Evolutionary conservation across 2,113 vertebrate species (phyloP).

Genomic region (Calidris pygmaea): DNA sequence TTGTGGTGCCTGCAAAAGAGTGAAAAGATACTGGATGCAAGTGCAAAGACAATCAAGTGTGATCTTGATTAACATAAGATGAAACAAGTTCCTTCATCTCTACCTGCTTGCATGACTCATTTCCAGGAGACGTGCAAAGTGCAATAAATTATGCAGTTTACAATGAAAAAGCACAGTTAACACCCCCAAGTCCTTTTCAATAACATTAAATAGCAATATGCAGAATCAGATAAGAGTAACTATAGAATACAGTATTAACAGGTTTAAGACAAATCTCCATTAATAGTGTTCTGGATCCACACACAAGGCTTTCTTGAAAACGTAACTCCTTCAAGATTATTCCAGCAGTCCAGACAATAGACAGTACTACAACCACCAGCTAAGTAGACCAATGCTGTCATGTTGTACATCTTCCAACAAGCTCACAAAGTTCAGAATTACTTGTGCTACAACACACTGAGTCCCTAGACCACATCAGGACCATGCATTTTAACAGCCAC

Average conservation of each 20-base stretch:
- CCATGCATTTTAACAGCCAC: background rate
- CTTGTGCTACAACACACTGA: background rate
- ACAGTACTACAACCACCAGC: background rate
- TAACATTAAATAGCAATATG: background rate
- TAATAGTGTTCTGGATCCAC: background rate
- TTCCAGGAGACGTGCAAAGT: background rate
- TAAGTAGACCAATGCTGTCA: background rate
- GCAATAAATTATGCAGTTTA: background rate
- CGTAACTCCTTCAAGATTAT: background rate
- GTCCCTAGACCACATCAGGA: background rate
- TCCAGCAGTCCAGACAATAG: background rate
- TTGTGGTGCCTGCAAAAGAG: background rate
- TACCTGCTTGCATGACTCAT: background rate
- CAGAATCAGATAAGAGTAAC: background rate
- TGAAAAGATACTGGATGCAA: background rate
- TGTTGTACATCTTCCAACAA: background rate
- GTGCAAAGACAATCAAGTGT: background rate
- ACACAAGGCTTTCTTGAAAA: background rate
- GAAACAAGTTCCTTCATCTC: background rate
- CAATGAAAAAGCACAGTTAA: background rate
- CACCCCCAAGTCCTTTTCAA: background rate
- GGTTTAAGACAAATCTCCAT: background rate
- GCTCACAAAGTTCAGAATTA: background rate
- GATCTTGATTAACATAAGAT: background rate
- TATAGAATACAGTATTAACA: background rate